phyloP scores from a whole-genome alignment of 2,888 invertebrate genomes.

The Cantharis lateralis region DNA sequence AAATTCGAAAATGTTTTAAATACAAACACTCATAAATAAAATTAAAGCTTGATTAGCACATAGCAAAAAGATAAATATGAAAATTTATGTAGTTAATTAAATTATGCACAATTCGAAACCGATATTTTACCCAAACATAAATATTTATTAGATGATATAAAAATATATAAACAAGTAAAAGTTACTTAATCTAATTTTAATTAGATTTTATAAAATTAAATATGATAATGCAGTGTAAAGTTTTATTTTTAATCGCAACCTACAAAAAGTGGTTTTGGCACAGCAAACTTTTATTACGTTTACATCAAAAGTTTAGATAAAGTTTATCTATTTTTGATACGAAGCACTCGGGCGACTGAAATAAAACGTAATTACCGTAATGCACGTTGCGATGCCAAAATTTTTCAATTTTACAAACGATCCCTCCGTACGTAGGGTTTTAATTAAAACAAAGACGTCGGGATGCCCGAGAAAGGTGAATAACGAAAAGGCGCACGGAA shows the following conservation, averaged over 20 bases:
- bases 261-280: background rate
- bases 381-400: background rate
- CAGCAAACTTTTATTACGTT: background rate
- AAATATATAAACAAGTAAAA: background rate
- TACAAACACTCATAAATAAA: conserved; percentile 3
- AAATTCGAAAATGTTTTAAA: background rate
- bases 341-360: background rate
- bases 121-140: background rate
- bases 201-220: background rate
- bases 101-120: background rate
- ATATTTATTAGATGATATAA: background rate
- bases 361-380: background rate
- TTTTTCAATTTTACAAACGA: background rate
- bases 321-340: background rate
- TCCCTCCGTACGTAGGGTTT: background rate
- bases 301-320: background rate
- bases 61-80: background rate
- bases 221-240: background rate
- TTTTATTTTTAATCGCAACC: background rate
- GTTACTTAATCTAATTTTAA: background rate
- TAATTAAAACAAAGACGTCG: background rate
- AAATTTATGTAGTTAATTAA: background rate
- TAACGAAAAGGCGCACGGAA: background rate
- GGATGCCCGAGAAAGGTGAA: background rate
- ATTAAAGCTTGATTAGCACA: background rate